A percentile compares a stretch with the other conserved stretches of the same genome.
Conservation (phyloP, 2,113 vertebrate genomes). For the Nyctereutes procyonoides region DNA sequence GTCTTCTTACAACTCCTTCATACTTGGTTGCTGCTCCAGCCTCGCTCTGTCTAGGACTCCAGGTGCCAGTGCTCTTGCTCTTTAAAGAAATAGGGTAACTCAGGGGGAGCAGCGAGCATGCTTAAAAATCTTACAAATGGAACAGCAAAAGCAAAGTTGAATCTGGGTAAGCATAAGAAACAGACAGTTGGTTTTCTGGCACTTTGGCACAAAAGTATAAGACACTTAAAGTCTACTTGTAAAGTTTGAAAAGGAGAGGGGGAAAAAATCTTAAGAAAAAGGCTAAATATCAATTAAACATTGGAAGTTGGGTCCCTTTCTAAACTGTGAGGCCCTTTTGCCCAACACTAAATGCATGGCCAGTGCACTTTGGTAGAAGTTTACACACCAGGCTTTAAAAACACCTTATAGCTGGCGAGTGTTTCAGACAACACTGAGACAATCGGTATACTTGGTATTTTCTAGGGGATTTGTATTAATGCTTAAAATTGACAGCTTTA, state of each 20-base stretch:
- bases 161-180: neutral
- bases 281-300: neutral
- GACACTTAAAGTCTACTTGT: neutral
- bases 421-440: neutral
- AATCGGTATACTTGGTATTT: neutral
- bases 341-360: neutral
- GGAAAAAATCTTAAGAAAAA: neutral
- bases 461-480: neutral
- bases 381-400: neutral
- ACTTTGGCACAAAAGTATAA: neutral
- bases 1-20: neutral
- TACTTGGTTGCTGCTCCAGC: neutral
- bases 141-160: neutral
- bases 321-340: neutral
- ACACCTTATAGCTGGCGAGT: neutral
- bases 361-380: neutral
- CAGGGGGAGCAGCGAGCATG: neutral
- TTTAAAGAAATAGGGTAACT: neutral
- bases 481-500: slow-evolving; percentile 6
- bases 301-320: neutral
- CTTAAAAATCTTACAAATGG: neutral
- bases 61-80: neutral
- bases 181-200: neutral
- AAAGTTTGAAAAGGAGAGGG: neutral
- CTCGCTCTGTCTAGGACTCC: neutral